A percentile compares a stretch with the other conserved stretches of the same genome.
Evolutionary conservation across 2,113 vertebrate genomes (phyloP).

Genomic region (Brachionichthys hirsutus): DNA sequence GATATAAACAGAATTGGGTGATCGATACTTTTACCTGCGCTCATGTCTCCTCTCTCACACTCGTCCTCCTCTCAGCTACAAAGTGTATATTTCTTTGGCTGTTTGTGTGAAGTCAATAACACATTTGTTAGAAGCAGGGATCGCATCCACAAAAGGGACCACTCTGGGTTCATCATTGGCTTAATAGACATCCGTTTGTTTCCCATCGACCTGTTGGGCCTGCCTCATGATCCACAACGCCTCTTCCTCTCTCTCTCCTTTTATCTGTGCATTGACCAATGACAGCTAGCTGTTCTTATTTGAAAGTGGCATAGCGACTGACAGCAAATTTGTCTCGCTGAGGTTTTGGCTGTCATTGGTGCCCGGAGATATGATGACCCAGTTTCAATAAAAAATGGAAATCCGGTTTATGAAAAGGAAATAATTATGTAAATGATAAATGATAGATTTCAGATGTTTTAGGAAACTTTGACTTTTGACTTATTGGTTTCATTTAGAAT

Average conservation of each 20-base stretch:
- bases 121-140: conserved; percentile 52
- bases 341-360: conserved; percentile 60
- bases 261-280: conserved; percentile 8
- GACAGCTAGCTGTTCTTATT: conserved; percentile 48
- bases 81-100: conserved; percentile 36
- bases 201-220: conserved; percentile 61
- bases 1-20: conserved; percentile 38
- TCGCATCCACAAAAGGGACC: conserved; percentile 52
- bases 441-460: conserved; percentile 21
- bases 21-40: conserved; percentile 54
- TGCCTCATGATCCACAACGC: conserved; percentile 45
- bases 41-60: conserved; percentile 29
- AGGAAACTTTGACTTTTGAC: conserved; percentile 31
- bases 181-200: conserved; percentile 73
- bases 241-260: conserved; percentile 29
- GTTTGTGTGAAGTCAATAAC: conserved; percentile 66
- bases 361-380: conserved; percentile 64
- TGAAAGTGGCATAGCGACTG: conserved; percentile 47
- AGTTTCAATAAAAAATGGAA: conserved; percentile 55
- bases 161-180: conserved; percentile 63
- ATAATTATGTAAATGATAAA: conserved; percentile 52
- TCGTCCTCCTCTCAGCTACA: conserved; percentile 18
- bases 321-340: conserved; percentile 62
- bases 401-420: conserved; percentile 38
- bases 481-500: conserved; percentile 40